Evolutionary conservation across 2,797 vertebrate species (phyloP), one percentile per base, ranked within the genome.

Genomic region (Pachyuromys duprasi): DNA sequence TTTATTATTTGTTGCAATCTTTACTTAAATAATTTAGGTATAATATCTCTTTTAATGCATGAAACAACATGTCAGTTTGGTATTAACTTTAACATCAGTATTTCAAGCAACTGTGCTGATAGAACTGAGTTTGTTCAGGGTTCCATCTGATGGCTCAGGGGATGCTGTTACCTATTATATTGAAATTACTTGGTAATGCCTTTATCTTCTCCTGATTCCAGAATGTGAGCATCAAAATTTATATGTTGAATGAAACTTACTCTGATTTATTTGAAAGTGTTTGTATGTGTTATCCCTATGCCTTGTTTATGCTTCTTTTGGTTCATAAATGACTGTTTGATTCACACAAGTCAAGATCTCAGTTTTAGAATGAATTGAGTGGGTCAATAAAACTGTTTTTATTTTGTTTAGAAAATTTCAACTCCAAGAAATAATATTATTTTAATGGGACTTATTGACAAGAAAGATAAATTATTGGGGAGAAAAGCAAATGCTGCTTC

Each of bases 381-480:
- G 7, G 13, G 45, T 93, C 84, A 93, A 76, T 96, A 95, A 96
- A 95, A 63, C 24, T 81, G 60, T 22, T 88, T 76, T 93, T 39
- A 95, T 86, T 97, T 24, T 93, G 17, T 67, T 81, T 90, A 70
- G 53, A 86, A 96, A 93, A 70, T 89, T 96, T 72, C 20, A 92
- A 83, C 31, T 90, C 90, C 36, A 92, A 96, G 78, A 91, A 96
- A 81, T 83, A 24, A 93, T 95, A 95, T 82, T 76, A 87, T 89
- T 92, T 97, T 87, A 94, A 89, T 93, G 62, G 18, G 7, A 69
- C 63, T 92, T 96, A 96, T 91, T 97, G 92, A 81, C 65, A 96
- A 69, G 60, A 89, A 89, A 82, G 91, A 97, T 90, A 82, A 94
- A 88, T 93, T 96, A 92, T 95, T 95, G 20, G 39, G 70, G 28